phyloP scores from a whole-genome alignment of 2,888 invertebrate species.

The Octonoba sinensis region DNA sequence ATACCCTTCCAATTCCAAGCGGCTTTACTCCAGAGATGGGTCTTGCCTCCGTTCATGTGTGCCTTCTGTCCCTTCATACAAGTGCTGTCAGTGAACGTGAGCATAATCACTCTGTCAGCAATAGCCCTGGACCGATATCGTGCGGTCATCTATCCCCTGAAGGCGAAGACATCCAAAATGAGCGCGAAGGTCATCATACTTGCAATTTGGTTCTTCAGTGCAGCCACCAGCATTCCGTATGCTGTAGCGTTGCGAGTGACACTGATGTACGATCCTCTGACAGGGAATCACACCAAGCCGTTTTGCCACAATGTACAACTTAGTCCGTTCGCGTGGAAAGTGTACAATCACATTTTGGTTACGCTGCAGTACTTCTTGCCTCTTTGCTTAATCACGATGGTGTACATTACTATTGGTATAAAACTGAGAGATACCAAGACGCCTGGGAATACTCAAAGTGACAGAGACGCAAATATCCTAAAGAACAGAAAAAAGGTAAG shows the following conservation, averaged over 20 bases:
- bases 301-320: slow-evolving; percentile 70
- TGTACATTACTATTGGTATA: slow-evolving; percentile 84
- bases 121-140: slow-evolving; percentile 87
- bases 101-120: slow-evolving; percentile 87
- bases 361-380: slow-evolving; percentile 81
- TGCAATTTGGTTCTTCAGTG: slow-evolving; percentile 81
- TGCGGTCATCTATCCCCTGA: slow-evolving; percentile 73
- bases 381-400: slow-evolving; percentile 83
- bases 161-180: slow-evolving; percentile 81
- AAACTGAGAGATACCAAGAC: slow-evolving; percentile 84
- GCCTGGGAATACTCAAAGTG: slow-evolving; percentile 84
- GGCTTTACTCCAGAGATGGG: slow-evolving; percentile 87
- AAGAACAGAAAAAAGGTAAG: slow-evolving; percentile 86
- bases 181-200: slow-evolving; percentile 81
- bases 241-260: slow-evolving; percentile 77
- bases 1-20: slow-evolving; percentile 93
- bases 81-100: slow-evolving; percentile 87
- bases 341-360: slow-evolving; percentile 70
- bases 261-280: slow-evolving; percentile 71
- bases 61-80: slow-evolving; percentile 86
- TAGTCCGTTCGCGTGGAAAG: slow-evolving; percentile 66
- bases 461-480: slow-evolving; percentile 83
- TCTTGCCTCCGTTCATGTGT: slow-evolving; percentile 87
- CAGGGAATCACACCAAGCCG: slow-evolving; percentile 67
- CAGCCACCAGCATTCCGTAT: slow-evolving; percentile 77